These are phyloP conservation scores for Malurus splendens DNA, from an alignment of 2,797 vertebrate species.

Conservation along the genomic window DNA sequence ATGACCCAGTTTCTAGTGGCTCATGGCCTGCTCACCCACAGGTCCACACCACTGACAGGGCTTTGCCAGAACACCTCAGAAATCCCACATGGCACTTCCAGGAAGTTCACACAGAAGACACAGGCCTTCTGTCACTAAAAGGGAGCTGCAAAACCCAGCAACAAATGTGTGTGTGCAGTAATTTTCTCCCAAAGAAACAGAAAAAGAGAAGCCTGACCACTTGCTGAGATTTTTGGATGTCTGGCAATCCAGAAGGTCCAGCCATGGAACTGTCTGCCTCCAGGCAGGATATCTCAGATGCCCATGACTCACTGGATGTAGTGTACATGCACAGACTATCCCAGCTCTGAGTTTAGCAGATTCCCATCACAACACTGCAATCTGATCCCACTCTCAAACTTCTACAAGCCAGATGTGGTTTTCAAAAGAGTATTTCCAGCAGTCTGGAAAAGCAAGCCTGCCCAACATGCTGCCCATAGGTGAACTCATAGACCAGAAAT, in stretches of 20 bases:
- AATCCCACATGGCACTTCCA: neutral
- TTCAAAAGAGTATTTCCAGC: neutral
- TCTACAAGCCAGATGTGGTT: neutral
- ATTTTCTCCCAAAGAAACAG: neutral
- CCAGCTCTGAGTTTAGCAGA: neutral
- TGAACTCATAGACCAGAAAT: neutral
- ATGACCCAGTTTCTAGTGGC: neutral
- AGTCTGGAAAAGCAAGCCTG: neutral
- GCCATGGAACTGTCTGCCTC: neutral
- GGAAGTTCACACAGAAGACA: neutral
- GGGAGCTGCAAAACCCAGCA: neutral
- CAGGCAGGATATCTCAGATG: neutral
- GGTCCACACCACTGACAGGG: neutral
- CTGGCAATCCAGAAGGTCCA: neutral
- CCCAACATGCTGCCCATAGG: accelerated
- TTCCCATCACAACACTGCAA: accelerated
- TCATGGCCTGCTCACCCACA: neutral
- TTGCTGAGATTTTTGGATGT: neutral
- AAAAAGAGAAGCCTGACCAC: neutral
- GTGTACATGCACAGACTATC: accelerated
- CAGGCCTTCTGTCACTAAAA: neutral
- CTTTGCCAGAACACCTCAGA: neutral
- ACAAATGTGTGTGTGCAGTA: neutral
- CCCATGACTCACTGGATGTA: neutral
- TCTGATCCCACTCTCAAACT: neutral